These are phyloP conservation scores for Vicugna pacos DNA, from an alignment of 2,113 vertebrate genomes.

Conservation along the genomic window DNA sequence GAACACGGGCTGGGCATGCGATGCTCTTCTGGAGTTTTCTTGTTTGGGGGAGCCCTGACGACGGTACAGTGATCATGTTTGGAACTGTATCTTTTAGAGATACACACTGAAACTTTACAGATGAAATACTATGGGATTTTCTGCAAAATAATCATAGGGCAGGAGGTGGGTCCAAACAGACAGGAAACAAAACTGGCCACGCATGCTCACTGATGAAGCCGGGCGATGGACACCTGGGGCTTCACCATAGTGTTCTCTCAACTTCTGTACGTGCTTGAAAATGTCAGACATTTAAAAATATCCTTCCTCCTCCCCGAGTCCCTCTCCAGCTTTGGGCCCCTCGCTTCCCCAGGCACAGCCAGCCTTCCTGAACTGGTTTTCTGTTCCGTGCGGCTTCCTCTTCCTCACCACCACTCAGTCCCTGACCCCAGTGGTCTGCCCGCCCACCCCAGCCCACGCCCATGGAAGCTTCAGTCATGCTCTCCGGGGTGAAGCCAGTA, in stretches of 20 bases:
- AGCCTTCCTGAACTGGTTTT: neutral
- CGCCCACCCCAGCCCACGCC: neutral
- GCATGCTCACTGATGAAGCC: neutral
- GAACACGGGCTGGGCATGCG: rapidly evolving
- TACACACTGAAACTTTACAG: neutral
- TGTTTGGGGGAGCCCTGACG: neutral
- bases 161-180: neutral
- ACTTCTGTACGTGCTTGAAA: neutral
- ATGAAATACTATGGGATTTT: neutral
- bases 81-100: neutral
- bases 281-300: neutral
- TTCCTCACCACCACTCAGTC: neutral
- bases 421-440: neutral
- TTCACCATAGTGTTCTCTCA: rapidly evolving
- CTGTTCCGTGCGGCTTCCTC: neutral
- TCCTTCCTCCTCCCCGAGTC: neutral
- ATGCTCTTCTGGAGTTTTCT: neutral
- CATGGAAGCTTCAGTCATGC: rapidly evolving
- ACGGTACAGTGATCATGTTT: neutral
- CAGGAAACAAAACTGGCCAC: rapidly evolving
- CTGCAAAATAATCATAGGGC: neutral
- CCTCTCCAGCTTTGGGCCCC: neutral
- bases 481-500: neutral
- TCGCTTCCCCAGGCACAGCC: neutral
- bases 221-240: rapidly evolving